Percentiles rank a stretch among this genome's conserved stretches.
phyloP scores from a whole-genome alignment of 2,797 vertebrate genomes.

The Hippopotamyrus pictus region DNA sequence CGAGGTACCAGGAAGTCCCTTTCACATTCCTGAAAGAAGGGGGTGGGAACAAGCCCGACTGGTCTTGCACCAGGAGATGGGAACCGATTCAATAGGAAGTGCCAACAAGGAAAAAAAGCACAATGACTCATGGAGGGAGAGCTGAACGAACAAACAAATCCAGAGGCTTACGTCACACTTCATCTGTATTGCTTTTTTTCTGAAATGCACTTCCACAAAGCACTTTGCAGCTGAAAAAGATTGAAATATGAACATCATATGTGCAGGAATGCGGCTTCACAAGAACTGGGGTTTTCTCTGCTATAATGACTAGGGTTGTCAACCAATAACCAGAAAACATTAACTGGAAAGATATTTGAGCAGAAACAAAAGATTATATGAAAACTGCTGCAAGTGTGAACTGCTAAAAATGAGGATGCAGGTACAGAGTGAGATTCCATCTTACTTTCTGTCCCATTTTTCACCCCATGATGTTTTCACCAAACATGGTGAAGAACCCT shows the following conservation, averaged over 20 bases:
- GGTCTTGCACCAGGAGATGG: slow-evolving; percentile 14
- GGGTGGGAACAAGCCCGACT: slow-evolving; percentile 15
- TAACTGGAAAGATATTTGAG: neutral
- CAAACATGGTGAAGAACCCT: neutral
- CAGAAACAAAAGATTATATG: neutral
- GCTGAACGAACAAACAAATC: neutral
- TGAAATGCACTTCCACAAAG: neutral
- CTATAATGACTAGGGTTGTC: neutral
- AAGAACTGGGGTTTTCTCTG: neutral
- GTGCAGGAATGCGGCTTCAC: neutral
- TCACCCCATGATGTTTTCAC: neutral
- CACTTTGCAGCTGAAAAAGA: neutral
- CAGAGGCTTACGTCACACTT: neutral
- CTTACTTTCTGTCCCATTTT: neutral
- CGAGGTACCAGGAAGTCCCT: slow-evolving; percentile 50
- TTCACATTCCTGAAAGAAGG: slow-evolving; percentile 40
- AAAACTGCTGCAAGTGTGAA: neutral
- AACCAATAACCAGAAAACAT: neutral
- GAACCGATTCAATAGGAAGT: neutral
- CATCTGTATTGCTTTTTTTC: neutral
- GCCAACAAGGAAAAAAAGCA: neutral
- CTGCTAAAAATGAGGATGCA: neutral
- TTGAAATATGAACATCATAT: neutral
- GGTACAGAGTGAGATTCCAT: neutral
- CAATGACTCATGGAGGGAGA: neutral